Percentiles rank a stretch among this genome's conserved stretches.
These are phyloP conservation scores for Gulo gulo DNA, from an alignment of 2,113 vertebrate genomes.

Conservation along the genomic window DNA sequence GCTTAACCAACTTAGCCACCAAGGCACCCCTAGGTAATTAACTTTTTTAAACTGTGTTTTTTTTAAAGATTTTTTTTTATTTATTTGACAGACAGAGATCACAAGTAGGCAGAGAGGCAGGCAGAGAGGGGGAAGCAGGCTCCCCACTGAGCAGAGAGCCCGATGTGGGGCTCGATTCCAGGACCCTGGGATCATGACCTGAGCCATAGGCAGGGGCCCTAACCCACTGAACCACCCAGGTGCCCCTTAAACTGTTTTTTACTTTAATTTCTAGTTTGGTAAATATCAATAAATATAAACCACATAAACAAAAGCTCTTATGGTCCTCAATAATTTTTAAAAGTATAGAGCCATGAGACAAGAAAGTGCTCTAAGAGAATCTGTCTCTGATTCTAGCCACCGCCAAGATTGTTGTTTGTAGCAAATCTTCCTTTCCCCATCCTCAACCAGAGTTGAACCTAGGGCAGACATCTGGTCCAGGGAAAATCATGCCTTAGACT, in stretches of 20 bases:
- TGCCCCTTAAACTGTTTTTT: neutral
- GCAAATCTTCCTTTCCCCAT: neutral
- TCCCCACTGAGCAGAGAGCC: too few species aligned
- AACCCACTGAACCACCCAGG: neutral
- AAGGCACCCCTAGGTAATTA: too few species aligned
- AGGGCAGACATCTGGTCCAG: neutral
- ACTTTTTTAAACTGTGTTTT: too few species aligned
- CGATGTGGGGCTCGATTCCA: neutral
- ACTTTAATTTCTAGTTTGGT: neutral
- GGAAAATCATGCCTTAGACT: conserved; percentile 37
- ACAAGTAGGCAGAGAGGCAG: too few species aligned
- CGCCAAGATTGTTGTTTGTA: neutral
- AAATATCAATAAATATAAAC: neutral
- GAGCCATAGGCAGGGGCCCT: neutral
- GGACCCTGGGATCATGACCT: neutral
- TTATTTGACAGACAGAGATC: too few species aligned
- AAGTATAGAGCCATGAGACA: neutral
- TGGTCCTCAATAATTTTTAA: neutral
- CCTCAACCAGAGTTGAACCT: conserved; percentile 1
- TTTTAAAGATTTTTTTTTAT: too few species aligned
- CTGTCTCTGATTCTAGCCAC: neutral
- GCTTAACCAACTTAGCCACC: too few species aligned
- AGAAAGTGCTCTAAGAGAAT: conserved; percentile 9
- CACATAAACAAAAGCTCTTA: neutral
- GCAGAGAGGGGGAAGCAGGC: too few species aligned